Base-by-base conservation (phyloP, 2,888 invertebrate species). In the Busseola fusca region DNA sequence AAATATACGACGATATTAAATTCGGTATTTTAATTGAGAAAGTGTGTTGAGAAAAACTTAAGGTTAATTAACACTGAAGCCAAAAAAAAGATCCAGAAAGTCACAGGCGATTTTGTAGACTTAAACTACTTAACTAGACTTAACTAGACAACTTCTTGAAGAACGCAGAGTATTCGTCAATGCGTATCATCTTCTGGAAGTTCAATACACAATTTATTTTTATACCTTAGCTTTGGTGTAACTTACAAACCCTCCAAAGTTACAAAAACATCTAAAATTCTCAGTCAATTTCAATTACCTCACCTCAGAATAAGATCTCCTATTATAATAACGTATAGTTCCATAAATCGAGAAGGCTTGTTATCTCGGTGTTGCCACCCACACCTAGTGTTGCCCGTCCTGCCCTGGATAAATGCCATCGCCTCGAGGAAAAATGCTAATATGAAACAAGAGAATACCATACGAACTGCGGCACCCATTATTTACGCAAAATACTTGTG, bases 331-430 rank as follows among this genome's bases (percentile, higher is more conserved):
- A 74, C 18, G 71, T 62, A 72, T 68, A 66, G 74, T 72, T 74
- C 69, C 69, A 86, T 86, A 84, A 86, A 86, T 86, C 73, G 75
- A 79, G 57, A 76, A 71, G 76, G 76, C 84, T 86, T 81, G 82
- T 87, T 87, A 86, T 87, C 86, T 78, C 60, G 25, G 72, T 64
- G 62, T 58, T 63, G 78, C 78, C 86, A 76, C 87, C 87, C 85
- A 87, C 87, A 68, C 73, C 60, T 68, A 70, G 74, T 72, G 82
- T 73, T 65, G 60, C 74, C 64, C 60, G 78, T 74, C 74, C 58
- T 74, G 74, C 67, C 64, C 63, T 68, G 69, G 67, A 76, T 83
- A 78, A 83, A 80, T 82, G 68, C 72, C 65, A 77, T 67, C 69
- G 80, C 81, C 80, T 64, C 52, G 63, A 72, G 82, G 74, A 72